Percentiles rank a stretch among this genome's conserved stretches.
Evolutionary conservation across 2,888 invertebrate genomes (phyloP).

Genomic region (Orthonevra nobilis): DNA sequence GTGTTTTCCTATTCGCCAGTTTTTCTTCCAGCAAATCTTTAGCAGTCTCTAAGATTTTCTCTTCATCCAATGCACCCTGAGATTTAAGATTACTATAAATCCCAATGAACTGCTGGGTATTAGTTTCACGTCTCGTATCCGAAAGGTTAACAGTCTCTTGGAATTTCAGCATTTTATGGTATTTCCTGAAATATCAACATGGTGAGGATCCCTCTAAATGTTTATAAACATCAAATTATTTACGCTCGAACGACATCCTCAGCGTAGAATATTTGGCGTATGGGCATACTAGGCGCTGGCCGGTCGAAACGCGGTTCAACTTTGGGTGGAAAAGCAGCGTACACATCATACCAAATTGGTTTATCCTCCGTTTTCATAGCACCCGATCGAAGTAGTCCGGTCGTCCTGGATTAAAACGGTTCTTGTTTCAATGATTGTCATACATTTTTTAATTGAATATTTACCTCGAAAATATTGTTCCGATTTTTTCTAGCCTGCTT

Average conservation of each 20-base stretch:
- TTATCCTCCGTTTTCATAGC: slow-evolving; percentile 90
- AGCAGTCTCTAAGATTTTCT: slow-evolving; percentile 81
- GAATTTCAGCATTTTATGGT: slow-evolving; percentile 83
- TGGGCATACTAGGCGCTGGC: slow-evolving; percentile 83
- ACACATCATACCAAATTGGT: slow-evolving; percentile 96
- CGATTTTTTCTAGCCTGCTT: slow-evolving; percentile 87
- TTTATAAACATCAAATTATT: too few relatives aligned
- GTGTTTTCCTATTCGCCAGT: slow-evolving; percentile 67
- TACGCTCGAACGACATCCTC: slow-evolving; percentile 94
- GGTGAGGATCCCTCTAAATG: too few relatives aligned
- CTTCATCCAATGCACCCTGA: slow-evolving; percentile 82
- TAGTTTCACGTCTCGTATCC: slow-evolving; percentile 78
- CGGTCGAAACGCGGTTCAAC: slow-evolving; percentile 89
- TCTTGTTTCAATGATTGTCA: not conserved
- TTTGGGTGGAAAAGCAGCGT: slow-evolving; percentile 93
- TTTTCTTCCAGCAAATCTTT: slow-evolving; percentile 80
- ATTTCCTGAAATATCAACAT: slow-evolving; percentile 82
- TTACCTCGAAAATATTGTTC: slow-evolving; percentile 87
- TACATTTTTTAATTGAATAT: slow-evolving; percentile 51
- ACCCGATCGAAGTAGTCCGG: slow-evolving; percentile 89
- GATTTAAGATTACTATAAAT: slow-evolving; percentile 83
- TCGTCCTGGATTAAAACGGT: slow-evolving; percentile 81
- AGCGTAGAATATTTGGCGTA: slow-evolving; percentile 88
- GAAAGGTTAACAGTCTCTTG: slow-evolving; percentile 82
- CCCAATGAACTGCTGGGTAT: slow-evolving; percentile 83